phyloP scores from a whole-genome alignment of 2,888 invertebrate species.

The Volucella zonaria region DNA sequence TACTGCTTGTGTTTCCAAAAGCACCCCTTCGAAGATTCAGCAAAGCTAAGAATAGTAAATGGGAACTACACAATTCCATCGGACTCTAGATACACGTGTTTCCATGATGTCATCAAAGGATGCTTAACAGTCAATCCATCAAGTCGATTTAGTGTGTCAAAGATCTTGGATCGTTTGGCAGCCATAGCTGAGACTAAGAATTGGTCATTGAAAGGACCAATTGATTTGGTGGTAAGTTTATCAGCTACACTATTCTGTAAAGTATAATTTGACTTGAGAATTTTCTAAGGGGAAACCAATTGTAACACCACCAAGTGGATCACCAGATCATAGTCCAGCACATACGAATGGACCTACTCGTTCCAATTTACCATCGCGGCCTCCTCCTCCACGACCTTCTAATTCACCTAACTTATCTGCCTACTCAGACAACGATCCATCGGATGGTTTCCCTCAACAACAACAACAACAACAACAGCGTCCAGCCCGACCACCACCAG shows the following conservation, averaged over 20 bases:
- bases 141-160: conserved; percentile 90
- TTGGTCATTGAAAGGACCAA: conserved; percentile 91
- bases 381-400: conserved; percentile 72
- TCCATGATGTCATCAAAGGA: conserved; percentile 94
- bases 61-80: conserved; percentile 94
- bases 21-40: conserved; percentile 98
- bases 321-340: conserved; percentile 72
- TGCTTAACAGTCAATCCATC: conserved; percentile 92
- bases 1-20: conserved; percentile 95
- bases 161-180: conserved; percentile 92
- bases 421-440: conserved; percentile 45
- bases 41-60: conserved; percentile 97
- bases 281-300: conserved; percentile 78
- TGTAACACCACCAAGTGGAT: conserved; percentile 77
- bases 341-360: conserved; percentile 60
- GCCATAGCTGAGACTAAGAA: conserved; percentile 94
- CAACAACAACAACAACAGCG: conserved; percentile 19
- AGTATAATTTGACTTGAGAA: not conserved
- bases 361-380: conserved; percentile 55
- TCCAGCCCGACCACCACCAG: conserved; percentile 74
- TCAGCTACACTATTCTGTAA: not conserved
- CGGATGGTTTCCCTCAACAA: conserved; percentile 61
- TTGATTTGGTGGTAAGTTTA: conserved; percentile 81
- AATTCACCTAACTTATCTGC: conserved; percentile 61
- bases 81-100: conserved; percentile 91